Base-by-base conservation (phyloP, 2,113 vertebrate genomes). In the Thamnaconus septentrionalis region DNA sequence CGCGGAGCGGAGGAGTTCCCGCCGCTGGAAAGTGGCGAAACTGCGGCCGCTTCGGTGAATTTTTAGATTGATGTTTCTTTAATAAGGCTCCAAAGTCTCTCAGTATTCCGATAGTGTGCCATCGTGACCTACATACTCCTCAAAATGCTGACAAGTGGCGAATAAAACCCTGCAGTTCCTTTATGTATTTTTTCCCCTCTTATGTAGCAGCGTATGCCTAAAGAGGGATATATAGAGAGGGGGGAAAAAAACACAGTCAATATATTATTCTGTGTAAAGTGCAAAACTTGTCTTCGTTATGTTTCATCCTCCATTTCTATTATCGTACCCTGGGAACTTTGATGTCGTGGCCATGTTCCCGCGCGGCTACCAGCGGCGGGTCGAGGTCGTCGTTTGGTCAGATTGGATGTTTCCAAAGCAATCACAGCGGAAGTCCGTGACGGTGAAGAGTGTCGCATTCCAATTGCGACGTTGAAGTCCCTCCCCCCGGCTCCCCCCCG, bases 11-110 rank as follows among this genome's bases (percentile, higher is more conserved):
- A 75, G 46, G 64, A 76, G 69, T 67, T 79, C 68, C 18, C 56
- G 48, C 61, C 75, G 45, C 56, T 66, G 61, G 48, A 79, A 79
- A 49, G 47, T 11, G 40, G 64, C 84, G 63, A 70, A 67, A 59
- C 51, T 62, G 63, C 47, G 43, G 73, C 43, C 5, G 64, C 68
- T 71, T 82, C 59, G 75, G 75, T 76, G 75, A 69, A 82, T 82
- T 83, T 82, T 83, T 59, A 76, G 79, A 87, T 83, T 77, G 81
- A 89, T 88, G 79, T 88, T 91, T 90, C 79, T 88, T 88, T 89
- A 85, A 86, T 89, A 85, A 87, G 71, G 59, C 76, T 66, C 58
- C 18, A 74, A 69, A 75, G 79, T 86, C 76, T 86, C 78, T 88
- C 78, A 81, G 82, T 89, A 88, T 89, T 89, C 89, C 65, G 81